Percentiles rank a stretch among this genome's conserved stretches.
Evolutionary conservation across 1,140 invertebrate species (phyloP).

Genomic region (Pseudachorutes palmiensis): DNA sequence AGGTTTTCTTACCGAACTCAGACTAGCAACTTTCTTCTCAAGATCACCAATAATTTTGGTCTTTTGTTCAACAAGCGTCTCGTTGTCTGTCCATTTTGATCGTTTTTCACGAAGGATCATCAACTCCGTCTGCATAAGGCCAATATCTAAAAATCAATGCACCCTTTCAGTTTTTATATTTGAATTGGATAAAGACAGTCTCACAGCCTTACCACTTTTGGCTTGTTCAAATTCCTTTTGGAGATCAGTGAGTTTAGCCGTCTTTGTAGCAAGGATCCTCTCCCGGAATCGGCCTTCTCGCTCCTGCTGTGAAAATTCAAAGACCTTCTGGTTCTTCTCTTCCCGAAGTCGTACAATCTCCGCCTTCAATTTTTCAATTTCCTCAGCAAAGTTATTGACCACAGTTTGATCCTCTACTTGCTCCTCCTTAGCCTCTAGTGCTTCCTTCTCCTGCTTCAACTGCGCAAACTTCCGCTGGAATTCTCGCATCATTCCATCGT

Average conservation of each 20-base stretch:
- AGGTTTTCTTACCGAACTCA: background rate
- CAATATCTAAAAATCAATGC: background rate
- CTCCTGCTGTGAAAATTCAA: background rate
- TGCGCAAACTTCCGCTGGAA: background rate
- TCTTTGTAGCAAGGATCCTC: background rate
- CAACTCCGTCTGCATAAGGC: background rate
- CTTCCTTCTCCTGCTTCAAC: background rate
- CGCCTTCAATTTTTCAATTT: background rate
- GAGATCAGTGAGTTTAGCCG: background rate
- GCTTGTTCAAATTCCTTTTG: background rate
- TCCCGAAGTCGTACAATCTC: background rate
- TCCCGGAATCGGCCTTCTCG: background rate
- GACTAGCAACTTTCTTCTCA: constrained; percentile 7
- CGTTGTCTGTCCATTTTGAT: background rate
- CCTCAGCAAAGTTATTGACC: too few species aligned
- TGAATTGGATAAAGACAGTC: background rate
- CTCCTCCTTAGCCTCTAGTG: background rate
- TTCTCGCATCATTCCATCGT: background rate
- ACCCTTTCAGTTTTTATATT: background rate
- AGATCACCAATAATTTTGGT: background rate
- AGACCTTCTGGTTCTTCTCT: background rate
- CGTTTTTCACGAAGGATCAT: background rate
- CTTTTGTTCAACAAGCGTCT: background rate
- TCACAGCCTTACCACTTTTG: background rate
- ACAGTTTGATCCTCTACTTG: background rate